These are phyloP conservation scores for Hydrotaea cyrtoneurina DNA, from an alignment of 2,888 invertebrate genomes.

Conservation along the genomic window DNA sequence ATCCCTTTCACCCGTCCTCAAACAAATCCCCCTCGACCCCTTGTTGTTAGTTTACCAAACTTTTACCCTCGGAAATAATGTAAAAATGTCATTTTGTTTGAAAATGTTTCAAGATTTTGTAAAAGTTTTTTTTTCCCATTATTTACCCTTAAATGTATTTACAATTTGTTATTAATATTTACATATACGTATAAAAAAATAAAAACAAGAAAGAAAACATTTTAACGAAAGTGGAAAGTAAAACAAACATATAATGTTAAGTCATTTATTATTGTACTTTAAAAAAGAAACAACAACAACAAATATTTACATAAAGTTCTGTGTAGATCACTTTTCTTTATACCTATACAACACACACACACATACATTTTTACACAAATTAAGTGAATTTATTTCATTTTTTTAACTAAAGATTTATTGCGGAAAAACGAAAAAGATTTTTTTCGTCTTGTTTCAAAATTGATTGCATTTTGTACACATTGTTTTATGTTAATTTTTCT, in stretches of 20 bases:
- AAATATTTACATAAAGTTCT: slow-evolving; percentile 51
- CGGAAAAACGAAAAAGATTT: neutral
- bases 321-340: slow-evolving; percentile 51
- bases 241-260: slow-evolving; percentile 26
- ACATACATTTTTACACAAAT: slow-evolving; percentile 26
- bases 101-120: slow-evolving; percentile 40
- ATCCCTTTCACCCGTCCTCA: too few species aligned
- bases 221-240: slow-evolving; percentile 1
- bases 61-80: slow-evolving; percentile 42
- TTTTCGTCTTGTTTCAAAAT: slow-evolving; percentile 43
- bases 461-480: slow-evolving; percentile 57
- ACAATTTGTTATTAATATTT: slow-evolving; percentile 59
- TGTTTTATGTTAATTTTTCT: slow-evolving; percentile 52
- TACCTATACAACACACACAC: neutral
- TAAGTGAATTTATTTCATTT: slow-evolving; percentile 43
- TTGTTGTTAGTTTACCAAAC: slow-evolving; percentile 37
- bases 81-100: slow-evolving; percentile 34
- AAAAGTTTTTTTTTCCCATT: slow-evolving; percentile 41
- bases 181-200: too few species aligned
- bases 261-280: slow-evolving; percentile 55
- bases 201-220: neutral
- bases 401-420: slow-evolving; percentile 18
- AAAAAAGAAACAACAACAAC: neutral
- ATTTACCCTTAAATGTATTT: slow-evolving; percentile 37
- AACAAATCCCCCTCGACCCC: neutral